Base-by-base conservation (phyloP, 92 coral and sea anemone genomes). In the Galaxea fascicularis region DNA sequence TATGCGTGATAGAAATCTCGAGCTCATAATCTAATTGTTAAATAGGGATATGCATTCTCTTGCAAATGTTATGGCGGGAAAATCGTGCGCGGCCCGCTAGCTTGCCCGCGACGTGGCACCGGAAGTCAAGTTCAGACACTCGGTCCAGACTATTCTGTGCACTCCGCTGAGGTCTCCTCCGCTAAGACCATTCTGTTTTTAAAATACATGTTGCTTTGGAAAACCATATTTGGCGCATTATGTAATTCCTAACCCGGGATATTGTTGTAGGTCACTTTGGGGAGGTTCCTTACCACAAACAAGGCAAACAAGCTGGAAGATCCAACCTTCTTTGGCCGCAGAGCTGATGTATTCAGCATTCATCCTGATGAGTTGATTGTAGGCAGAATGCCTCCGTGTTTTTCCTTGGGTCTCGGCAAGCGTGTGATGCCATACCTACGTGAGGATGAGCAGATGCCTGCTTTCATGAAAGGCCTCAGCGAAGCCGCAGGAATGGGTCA, bases 401-500 rank as follows among this genome's bases (percentile, higher is more conserved):
- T 88, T 26, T 91, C 94, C 28, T 84, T 93, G 24, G 97, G 97
- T 3, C 92, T 93, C 27, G 94, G 97, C 5, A 85, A 93, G 71
- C 73, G 85, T 3, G 89, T 87, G 21, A 93, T 93, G 97, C 97
- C 97, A 3, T 93, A 93, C 41, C 89, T 93, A 7, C 90, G 54
- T 27, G 97, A 93, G 7, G 79, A 88, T 44, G 97, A 93, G 49
- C 74, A 17, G 82, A 93, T 93, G 91, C 94, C 91, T 14, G 97
- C 97, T 12, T 93, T 93, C 59, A 24, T 82, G 73, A 93, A 93
- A 65, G 97, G 97, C 0, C 93, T 93, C 3, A 91, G 97, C 27
- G 97, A 93, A 31, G 92, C 90, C 13, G 94, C 93, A n/a, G 89
- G 83, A 25, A 82, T 89, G 71, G 97, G 97, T 0, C 97, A 93